Conservation (phyloP, 2,797 vertebrate species). For the Ctenopoma kingsleyae region DNA sequence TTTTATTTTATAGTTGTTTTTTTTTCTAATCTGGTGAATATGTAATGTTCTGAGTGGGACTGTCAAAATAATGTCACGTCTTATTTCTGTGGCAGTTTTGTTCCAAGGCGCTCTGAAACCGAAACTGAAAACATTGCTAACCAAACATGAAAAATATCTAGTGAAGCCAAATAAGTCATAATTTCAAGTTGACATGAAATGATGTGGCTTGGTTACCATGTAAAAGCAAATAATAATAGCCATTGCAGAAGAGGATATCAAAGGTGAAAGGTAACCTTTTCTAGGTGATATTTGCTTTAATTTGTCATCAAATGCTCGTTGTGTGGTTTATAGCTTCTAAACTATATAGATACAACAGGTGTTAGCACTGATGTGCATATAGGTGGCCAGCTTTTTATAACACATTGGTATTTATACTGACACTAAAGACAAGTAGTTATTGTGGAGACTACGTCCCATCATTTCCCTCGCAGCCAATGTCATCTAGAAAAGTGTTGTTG, state of each 20-base stretch:
- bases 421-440: constrained; percentile 53
- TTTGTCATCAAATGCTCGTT: constrained; percentile 61
- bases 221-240: constrained; percentile 97
- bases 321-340: constrained; percentile 68
- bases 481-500: constrained; percentile 86
- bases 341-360: constrained; percentile 54
- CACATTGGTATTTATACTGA: constrained; percentile 61
- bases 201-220: constrained; percentile 97
- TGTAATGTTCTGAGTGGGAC: constrained; percentile 91
- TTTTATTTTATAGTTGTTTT: constrained; percentile 70
- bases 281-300: constrained; percentile 85
- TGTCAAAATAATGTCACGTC: constrained; percentile 92
- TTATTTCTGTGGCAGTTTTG: constrained; percentile 78
- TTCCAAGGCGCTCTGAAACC: constrained; percentile 90
- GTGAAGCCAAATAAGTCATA: constrained; percentile 99
- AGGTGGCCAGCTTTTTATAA: constrained; percentile 66
- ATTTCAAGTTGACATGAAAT: constrained; percentile 98
- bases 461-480: constrained; percentile 73
- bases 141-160: constrained; percentile 99
- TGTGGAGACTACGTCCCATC: constrained; percentile 53
- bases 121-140: constrained; percentile 94
- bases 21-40: constrained; percentile 90
- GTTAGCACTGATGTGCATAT: constrained; percentile 43
- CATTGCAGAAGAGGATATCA: constrained; percentile 95
- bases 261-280: constrained; percentile 79